phyloP scores from a whole-genome alignment of 2,888 invertebrate species.

The Caenorhabditis doughertyi region DNA sequence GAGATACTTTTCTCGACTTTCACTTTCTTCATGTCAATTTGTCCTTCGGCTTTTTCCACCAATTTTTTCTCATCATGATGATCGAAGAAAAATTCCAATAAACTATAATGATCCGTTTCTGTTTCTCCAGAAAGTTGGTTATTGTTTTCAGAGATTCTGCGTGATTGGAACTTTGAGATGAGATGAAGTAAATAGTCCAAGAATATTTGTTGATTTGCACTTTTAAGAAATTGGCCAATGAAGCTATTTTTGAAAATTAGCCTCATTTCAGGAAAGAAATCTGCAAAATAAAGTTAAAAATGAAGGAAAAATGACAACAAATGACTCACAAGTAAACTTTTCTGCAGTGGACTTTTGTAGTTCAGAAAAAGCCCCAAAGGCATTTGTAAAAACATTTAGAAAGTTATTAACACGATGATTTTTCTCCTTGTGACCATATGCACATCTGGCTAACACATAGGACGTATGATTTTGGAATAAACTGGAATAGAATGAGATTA shows the following conservation, averaged over 20 bases:
- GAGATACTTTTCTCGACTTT: constrained; percentile 58
- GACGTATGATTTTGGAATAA: constrained; percentile 75
- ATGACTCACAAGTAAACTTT: constrained; percentile 60
- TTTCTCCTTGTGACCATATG: constrained; percentile 68
- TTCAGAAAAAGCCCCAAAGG: constrained; percentile 60
- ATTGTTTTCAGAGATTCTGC: not conserved
- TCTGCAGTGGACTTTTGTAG: constrained; percentile 26
- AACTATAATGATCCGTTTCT: constrained; percentile 35
- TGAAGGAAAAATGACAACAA: not conserved
- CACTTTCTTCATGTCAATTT: constrained; percentile 65
- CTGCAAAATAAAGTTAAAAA: constrained; percentile 29
- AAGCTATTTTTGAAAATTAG: constrained; percentile 7
- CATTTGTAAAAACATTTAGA: constrained; percentile 41
- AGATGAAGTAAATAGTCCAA: constrained; percentile 48
- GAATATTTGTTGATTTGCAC: constrained; percentile 33
- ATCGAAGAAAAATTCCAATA: constrained; percentile 50
- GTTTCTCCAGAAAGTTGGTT: not conserved
- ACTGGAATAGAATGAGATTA: constrained; percentile 53
- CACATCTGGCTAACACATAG: constrained; percentile 71
- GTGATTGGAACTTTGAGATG: constrained; percentile 29
- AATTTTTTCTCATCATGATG: constrained; percentile 38
- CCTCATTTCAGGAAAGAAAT: constrained; percentile 50
- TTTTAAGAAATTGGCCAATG: constrained; percentile 15
- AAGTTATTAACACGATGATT: constrained; percentile 60
- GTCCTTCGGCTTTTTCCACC: constrained; percentile 46